Evolutionary conservation across 2,797 vertebrate genomes (phyloP).

Genomic region (Malurus leucopterus): DNA sequence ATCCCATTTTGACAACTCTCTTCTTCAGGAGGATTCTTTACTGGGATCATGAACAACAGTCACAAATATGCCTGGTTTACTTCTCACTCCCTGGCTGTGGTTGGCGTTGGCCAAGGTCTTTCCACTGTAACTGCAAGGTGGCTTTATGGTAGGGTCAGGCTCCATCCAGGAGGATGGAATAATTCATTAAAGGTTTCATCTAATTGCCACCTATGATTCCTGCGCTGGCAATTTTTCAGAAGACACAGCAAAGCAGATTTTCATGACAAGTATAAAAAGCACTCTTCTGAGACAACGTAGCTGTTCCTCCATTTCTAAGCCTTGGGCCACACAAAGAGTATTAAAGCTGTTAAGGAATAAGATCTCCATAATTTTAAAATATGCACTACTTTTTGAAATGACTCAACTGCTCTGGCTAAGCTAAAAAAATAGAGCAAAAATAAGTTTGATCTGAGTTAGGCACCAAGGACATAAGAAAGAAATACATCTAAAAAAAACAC

Average conservation of each 20-base stretch:
- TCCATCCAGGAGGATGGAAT: not conserved
- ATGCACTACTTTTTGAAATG: not conserved
- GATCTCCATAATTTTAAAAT: not conserved
- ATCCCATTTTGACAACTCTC: not conserved
- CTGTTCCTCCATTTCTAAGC: not conserved
- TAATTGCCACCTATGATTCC: not conserved
- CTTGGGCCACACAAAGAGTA: not conserved
- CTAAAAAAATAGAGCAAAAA: not conserved
- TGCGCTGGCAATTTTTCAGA: not conserved
- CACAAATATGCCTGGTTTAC: not conserved
- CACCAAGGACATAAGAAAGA: not conserved
- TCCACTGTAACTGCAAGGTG: not conserved
- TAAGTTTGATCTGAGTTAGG: not conserved
- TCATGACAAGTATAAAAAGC: not conserved
- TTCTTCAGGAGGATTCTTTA: not conserved
- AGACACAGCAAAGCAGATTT: not conserved
- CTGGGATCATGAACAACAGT: not conserved
- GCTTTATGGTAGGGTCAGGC: not conserved
- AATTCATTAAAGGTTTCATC: not conserved
- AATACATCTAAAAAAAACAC: not conserved
- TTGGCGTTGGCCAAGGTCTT: not conserved
- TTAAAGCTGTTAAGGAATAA: not conserved
- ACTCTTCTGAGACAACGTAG: not conserved
- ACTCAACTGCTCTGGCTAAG: not conserved
- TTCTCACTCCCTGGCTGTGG: not conserved